Evolutionary conservation across 2,888 invertebrate species (phyloP).

Genomic region (Heliconius hortense): DNA sequence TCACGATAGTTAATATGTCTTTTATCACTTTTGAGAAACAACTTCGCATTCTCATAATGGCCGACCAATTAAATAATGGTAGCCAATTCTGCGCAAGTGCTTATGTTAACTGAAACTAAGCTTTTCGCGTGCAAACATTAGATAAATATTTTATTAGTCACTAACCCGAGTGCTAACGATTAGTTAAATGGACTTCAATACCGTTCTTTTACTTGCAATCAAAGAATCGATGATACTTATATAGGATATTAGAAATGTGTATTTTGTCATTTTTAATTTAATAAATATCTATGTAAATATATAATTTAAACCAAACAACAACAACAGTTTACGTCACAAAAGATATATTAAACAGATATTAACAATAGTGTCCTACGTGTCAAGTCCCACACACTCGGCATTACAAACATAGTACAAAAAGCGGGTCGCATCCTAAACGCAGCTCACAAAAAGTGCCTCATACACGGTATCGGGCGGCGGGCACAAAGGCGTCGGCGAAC

Average conservation of each 20-base stretch:
- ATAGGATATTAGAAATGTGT: not conserved
- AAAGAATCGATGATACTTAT: constrained; percentile 2
- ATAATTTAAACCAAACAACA: constrained; percentile 47
- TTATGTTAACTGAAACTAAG: constrained; percentile 63
- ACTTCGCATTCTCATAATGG: constrained; percentile 58
- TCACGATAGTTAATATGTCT: constrained; percentile 43
- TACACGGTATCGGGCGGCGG: constrained; percentile 72
- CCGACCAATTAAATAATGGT: constrained; percentile 58
- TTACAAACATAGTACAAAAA: constrained; percentile 79
- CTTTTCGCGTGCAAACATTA: constrained; percentile 71
- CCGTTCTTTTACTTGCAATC: constrained; percentile 54
- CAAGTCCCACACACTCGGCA: constrained; percentile 80
- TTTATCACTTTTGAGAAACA: constrained; percentile 57
- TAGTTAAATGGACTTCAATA: constrained; percentile 63
- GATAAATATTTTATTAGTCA: constrained; percentile 66
- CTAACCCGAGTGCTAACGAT: constrained; percentile 61
- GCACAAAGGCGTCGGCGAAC: constrained; percentile 69
- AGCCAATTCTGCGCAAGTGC: constrained; percentile 65
- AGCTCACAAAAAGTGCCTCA: constrained; percentile 69
- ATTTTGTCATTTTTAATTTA: not conserved
- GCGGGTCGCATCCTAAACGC: constrained; percentile 76
- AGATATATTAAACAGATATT: constrained; percentile 59
- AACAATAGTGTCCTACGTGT: constrained; percentile 80
- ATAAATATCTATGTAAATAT: not conserved
- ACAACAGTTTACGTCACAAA: constrained; percentile 50